Base-by-base conservation (phyloP, 1,140 invertebrate species). In the Penaeus chinensis region DNA sequence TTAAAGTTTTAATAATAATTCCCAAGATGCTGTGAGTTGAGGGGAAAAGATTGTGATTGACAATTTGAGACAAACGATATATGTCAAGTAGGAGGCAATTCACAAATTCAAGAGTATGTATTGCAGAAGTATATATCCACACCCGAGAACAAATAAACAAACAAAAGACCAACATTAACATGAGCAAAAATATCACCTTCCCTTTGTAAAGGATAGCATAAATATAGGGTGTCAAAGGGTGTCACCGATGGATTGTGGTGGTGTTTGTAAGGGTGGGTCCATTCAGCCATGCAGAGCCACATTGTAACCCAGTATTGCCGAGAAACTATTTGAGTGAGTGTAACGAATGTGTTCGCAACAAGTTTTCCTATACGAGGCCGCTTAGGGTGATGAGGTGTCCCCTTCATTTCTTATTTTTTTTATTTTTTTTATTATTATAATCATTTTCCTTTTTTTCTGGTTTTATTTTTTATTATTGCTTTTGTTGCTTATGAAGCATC, bases 281-380 rank as follows among this genome's bases (percentile, higher is more conserved):
- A 62, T 54, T 71, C 54, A 47, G 32, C 10, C 42, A 74, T 87
- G 78, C 66, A 81, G 42, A 63, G 77, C 82, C 87, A 54, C 77
- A 37, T 84, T 88, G 87, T 88, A 88, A 88, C 82, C 87, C 87
- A 88, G 87, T 88, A 88, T 88, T 88, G 87, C 87, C 79, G 82
- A 54, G 54, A 88, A 80, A 84, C 60, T 82, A 63, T 84, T 80
- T 71, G 87, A 88, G 77, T 84, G 87, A 84, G 77, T 88, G 82
- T 84, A 88, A 84, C 82, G 66, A 88, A 84, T 84, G 87, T 88
- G 87, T 88, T 88, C 87, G 77, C 76, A 88, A 84, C 74, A 81
- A 76, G 80, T 87, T 88, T 88, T 88, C 82, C 87, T 84, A 84
- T 61, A 85, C 74, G 87, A 88, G 87, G 87, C 87, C 87, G 84